Conservation (phyloP, 2,888 invertebrate genomes). For the Trichopoda pennipes region DNA sequence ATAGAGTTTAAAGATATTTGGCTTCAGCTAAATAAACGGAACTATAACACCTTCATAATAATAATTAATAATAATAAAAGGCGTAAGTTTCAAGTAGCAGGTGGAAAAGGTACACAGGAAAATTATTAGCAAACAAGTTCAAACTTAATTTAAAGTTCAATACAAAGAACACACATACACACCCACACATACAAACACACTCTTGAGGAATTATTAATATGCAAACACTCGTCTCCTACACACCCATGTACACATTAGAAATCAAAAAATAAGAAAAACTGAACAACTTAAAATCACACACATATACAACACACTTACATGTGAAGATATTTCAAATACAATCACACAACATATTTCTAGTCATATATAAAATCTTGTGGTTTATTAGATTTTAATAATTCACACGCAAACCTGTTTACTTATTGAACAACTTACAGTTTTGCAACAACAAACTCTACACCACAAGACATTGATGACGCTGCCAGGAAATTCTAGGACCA, state of each 20-base stretch:
- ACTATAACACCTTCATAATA: conserved; percentile 20
- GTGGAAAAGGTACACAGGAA: conserved; percentile 51
- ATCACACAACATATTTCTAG: conserved; percentile 2
- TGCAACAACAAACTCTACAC: not conserved
- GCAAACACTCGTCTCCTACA: not conserved
- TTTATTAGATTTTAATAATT: conserved; percentile 81
- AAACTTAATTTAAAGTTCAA: conserved; percentile 80
- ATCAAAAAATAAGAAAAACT: conserved; percentile 23
- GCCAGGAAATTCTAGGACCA: conserved; percentile 20
- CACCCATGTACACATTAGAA: too few species aligned
- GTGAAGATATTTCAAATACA: not conserved
- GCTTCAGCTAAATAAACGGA: conserved; percentile 77
- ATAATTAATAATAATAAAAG: not conserved
- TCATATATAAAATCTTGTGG: conserved; percentile 78
- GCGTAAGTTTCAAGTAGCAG: conserved; percentile 15
- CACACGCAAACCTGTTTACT: conserved; percentile 74
- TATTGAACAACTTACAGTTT: conserved; percentile 48
- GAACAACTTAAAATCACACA: not conserved
- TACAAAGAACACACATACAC: conserved; percentile 71
- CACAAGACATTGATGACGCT: conserved; percentile 50
- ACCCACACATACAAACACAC: not conserved
- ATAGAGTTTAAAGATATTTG: conserved; percentile 77
- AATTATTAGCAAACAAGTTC: conserved; percentile 74
- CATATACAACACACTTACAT: not conserved
- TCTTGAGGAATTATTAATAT: not conserved